Base-by-base conservation (phyloP, 2,888 invertebrate species). In the Cosmia pyralina region DNA sequence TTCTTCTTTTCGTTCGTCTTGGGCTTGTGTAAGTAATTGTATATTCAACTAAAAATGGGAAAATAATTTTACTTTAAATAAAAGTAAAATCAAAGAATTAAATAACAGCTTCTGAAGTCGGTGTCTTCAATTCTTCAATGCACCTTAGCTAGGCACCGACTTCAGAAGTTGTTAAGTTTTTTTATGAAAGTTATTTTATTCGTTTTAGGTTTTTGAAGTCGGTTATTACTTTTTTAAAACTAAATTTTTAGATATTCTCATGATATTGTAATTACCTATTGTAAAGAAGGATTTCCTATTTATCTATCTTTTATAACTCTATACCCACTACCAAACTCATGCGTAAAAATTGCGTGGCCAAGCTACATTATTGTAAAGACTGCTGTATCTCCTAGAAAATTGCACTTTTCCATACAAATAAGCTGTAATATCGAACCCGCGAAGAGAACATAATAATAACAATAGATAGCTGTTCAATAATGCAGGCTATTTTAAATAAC, bases 381-480 rank as follows among this genome's bases (percentile, higher is more conserved):
- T 50, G 22, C 19, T 52, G n/a, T 22, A 41, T 48, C 15, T 63
- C 13, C 15, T n/a, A 77, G 58, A 71, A 71, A 71, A 71, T 64
- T 64, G 41, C 63, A 59, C 13, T 44, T 76, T 77, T 28, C 46
- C 63, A 59, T 58, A 58, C 28, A 71, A 71, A 71, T 59, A 64
- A 28, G 64, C 44, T 28, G 64, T 48, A 77, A 64, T 77, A 69
- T 77, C 48, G 0, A 10, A 22, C 1, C 15, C 13, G 15, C 11
- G 7, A 65, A 53, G 38, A n/a, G 50, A 62, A 50, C n/a, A 77
- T 64, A 44, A 28, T 19, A 62, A 57, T 28, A 66, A 57, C 50
- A 72, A 78, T 52, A 62, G 52, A n/a, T 28, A 57, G 4, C 52
- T 66, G 65, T 17, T 78, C 72, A 72, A 66, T 66, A 57, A 78